Conservation (phyloP, 2,888 invertebrate species). For the Trimorus sp. region DNA sequence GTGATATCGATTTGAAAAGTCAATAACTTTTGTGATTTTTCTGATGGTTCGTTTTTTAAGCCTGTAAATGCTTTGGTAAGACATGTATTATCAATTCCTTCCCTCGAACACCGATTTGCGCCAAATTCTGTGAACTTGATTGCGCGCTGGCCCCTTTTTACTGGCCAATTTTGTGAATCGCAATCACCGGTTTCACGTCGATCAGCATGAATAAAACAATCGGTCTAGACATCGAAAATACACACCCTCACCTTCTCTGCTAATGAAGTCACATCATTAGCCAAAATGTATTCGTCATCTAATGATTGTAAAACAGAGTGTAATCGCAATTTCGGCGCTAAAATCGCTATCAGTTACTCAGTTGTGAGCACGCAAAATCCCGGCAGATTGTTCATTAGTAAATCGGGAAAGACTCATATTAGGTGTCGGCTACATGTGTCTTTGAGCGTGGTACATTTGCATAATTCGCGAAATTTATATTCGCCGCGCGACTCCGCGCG, state of each 20-base stretch:
- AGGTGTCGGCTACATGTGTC: constrained; percentile 63
- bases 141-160: no score
- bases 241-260: neutral
- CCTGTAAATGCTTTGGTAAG: no score
- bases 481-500: constrained; percentile 37
- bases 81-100: no score
- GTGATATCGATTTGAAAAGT: no score
- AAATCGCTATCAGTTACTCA: constrained; percentile 61
- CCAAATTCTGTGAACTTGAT: no score
- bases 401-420: constrained; percentile 62
- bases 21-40: no score
- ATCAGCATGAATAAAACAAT: no score
- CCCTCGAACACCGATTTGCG: no score
- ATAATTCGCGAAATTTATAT: constrained; percentile 66
- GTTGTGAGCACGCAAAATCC: constrained; percentile 47
- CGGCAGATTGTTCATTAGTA: constrained; percentile 62
- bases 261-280: constrained; percentile 49
- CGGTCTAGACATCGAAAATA: no score
- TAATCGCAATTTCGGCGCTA: constrained; percentile 55
- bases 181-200: no score
- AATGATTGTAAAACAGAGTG: constrained; percentile 57
- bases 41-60: no score
- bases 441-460: constrained; percentile 60
- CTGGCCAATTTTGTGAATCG: no score
- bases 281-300: constrained; percentile 55